phyloP scores from a whole-genome alignment of 1,140 invertebrate genomes.

The Hypothenemus hampei region DNA sequence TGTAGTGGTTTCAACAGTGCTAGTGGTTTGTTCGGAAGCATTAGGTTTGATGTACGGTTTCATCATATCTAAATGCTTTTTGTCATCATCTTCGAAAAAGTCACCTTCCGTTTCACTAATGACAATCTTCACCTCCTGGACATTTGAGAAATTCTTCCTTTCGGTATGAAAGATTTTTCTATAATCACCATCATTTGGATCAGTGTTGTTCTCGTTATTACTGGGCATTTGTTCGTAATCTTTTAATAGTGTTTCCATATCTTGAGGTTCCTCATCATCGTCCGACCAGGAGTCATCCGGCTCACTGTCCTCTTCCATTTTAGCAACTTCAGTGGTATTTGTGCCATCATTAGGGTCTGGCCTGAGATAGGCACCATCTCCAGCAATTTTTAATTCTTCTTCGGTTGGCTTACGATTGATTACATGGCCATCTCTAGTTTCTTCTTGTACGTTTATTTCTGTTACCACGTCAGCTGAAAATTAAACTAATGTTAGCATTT shows the following conservation, averaged over 20 bases:
- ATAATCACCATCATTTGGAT: conserved; percentile 5
- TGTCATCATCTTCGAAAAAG: conserved; percentile 15
- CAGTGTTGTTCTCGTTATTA: not conserved
- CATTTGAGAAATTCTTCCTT: conserved; percentile 13
- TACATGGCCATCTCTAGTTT: conserved; percentile 10
- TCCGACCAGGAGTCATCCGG: not conserved
- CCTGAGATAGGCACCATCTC: not conserved
- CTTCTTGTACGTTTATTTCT: conserved; percentile 21
- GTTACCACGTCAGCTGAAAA: conserved; percentile 7
- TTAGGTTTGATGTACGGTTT: not conserved
- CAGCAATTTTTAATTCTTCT: conserved; percentile 4
- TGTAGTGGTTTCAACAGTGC: not conserved
- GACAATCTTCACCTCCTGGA: conserved; percentile 12
- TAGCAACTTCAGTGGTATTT: too few relatives aligned
- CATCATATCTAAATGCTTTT: not conserved
- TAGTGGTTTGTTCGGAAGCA: not conserved
- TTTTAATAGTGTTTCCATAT: conserved; percentile 9
- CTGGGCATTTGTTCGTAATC: not conserved
- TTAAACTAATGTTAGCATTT: not conserved
- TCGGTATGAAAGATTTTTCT: conserved; percentile 10
- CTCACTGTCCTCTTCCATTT: not conserved
- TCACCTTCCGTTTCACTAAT: conserved; percentile 22
- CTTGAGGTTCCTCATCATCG: conserved; percentile 1
- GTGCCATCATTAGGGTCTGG: not conserved
- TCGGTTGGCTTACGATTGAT: conserved; percentile 18